phyloP scores from a whole-genome alignment of 2,797 vertebrate species.

The Peromyscus aztecus region DNA sequence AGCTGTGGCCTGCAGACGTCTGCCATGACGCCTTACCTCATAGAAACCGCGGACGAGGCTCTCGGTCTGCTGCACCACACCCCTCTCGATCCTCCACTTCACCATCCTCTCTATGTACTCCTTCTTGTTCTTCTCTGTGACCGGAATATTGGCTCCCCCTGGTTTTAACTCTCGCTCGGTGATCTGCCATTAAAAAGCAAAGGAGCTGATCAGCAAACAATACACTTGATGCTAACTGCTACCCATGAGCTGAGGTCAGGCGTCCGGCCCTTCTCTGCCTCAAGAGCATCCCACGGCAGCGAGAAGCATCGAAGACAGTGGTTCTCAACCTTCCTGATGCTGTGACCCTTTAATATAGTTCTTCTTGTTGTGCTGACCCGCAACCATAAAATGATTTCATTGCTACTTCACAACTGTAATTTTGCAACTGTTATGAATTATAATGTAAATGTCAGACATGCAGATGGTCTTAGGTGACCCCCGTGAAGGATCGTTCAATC shows the following conservation, averaged over 20 bases:
- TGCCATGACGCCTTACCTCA: conserved; percentile 89
- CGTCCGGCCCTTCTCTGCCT: too few relatives aligned
- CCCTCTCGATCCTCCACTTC: conserved; percentile 98
- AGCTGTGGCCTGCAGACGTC: too few relatives aligned
- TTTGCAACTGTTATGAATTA: not conserved
- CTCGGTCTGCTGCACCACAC: conserved; percentile 98
- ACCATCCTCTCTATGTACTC: conserved; percentile 99
- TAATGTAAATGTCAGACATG: not conserved
- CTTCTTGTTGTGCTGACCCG: not conserved
- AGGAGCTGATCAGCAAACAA: not conserved
- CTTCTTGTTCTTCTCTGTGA: conserved; percentile 99
- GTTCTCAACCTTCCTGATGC: not conserved
- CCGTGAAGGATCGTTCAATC: not conserved
- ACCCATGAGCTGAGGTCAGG: not conserved
- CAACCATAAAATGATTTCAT: too few relatives aligned
- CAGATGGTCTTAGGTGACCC: not conserved
- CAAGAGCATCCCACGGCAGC: too few relatives aligned
- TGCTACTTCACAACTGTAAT: not conserved
- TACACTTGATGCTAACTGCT: not conserved
- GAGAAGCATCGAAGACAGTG: not conserved
- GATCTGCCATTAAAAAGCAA: conserved; percentile 89
- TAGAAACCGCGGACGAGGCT: conserved; percentile 98
- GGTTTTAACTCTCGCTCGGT: conserved; percentile 98
- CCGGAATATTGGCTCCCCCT: conserved; percentile 96
- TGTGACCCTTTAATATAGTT: not conserved